Conservation (phyloP, 1,140 invertebrate species). For the Tetranychus cinnabarinus region DNA sequence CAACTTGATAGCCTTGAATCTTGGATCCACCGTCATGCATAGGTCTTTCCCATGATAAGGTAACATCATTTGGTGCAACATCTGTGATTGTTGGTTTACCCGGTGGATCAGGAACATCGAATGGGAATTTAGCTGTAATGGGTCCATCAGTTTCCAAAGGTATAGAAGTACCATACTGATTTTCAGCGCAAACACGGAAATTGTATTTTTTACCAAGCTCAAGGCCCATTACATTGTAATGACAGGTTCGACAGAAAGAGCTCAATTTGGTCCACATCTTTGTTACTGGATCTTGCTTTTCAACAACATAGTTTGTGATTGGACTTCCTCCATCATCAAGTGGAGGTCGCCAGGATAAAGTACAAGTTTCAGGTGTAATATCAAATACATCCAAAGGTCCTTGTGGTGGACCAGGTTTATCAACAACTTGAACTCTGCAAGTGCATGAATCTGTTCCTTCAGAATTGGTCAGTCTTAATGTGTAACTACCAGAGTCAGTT, state of each 20-base stretch:
- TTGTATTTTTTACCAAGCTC: constrained; percentile 80
- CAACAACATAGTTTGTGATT: constrained; percentile 83
- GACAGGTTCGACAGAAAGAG: constrained; percentile 28
- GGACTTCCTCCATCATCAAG: constrained; percentile 66
- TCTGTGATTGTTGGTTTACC: constrained; percentile 69
- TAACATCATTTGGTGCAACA: constrained; percentile 82
- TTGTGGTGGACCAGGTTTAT: constrained; percentile 69
- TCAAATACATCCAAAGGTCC: constrained; percentile 73
- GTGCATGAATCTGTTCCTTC: constrained; percentile 74
- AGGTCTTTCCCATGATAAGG: constrained; percentile 80
- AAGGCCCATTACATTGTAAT: constrained; percentile 53
- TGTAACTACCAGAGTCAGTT: constrained; percentile 76
- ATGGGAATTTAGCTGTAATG: constrained; percentile 80
- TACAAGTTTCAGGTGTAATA: constrained; percentile 71
- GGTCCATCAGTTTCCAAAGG: constrained; percentile 61
- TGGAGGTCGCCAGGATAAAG: constrained; percentile 57
- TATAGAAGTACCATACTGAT: constrained; percentile 86
- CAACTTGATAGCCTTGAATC: constrained; percentile 45
- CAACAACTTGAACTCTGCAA: constrained; percentile 66
- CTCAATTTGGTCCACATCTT: constrained; percentile 14
- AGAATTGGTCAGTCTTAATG: constrained; percentile 61
- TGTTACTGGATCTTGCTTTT: constrained; percentile 40
- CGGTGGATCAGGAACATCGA: constrained; percentile 71
- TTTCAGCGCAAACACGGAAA: constrained; percentile 86
- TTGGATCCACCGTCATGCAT: constrained; percentile 76